phyloP scores from a whole-genome alignment of 2,797 vertebrate genomes.

The Anguilla obscura region DNA sequence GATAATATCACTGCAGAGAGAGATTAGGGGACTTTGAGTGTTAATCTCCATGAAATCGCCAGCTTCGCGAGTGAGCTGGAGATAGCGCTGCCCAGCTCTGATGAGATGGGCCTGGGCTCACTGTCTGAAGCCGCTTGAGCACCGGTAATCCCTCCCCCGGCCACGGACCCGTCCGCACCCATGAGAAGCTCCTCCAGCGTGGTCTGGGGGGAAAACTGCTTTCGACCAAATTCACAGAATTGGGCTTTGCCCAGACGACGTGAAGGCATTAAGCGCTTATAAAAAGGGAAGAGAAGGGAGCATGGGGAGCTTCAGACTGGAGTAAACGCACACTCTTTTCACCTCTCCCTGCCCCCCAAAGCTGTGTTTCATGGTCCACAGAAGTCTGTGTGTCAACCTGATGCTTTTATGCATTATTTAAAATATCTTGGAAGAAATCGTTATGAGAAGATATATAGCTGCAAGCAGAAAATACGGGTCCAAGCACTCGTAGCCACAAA shows the following conservation, averaged over 20 bases:
- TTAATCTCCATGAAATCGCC: constrained; percentile 68
- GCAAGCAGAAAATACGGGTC: background rate
- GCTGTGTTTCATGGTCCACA: background rate
- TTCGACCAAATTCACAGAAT: constrained; percentile 1
- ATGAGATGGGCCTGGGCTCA: constrained; percentile 61
- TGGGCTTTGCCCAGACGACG: background rate
- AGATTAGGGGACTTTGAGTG: constrained; percentile 64
- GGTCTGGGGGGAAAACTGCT: constrained; percentile 13
- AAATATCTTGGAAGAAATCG: background rate
- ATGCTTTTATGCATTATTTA: background rate
- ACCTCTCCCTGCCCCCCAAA: background rate
- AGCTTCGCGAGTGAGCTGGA: constrained; percentile 51
- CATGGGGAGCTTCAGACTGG: background rate
- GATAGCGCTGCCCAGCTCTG: constrained; percentile 55
- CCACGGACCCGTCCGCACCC: constrained; percentile 41
- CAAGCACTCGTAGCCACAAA: background rate
- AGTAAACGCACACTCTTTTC: background rate
- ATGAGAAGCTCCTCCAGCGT: constrained; percentile 19
- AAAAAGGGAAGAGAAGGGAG: background rate
- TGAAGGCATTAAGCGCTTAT: constrained; percentile 15
- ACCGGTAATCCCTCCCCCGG: constrained; percentile 60
- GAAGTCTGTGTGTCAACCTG: background rate
- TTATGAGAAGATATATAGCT: background rate
- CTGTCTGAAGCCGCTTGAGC: constrained; percentile 58
- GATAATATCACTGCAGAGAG: constrained; percentile 56